These are phyloP conservation scores for Calidris pugnax DNA, from an alignment of 2,113 vertebrate genomes.

Conservation along the genomic window DNA sequence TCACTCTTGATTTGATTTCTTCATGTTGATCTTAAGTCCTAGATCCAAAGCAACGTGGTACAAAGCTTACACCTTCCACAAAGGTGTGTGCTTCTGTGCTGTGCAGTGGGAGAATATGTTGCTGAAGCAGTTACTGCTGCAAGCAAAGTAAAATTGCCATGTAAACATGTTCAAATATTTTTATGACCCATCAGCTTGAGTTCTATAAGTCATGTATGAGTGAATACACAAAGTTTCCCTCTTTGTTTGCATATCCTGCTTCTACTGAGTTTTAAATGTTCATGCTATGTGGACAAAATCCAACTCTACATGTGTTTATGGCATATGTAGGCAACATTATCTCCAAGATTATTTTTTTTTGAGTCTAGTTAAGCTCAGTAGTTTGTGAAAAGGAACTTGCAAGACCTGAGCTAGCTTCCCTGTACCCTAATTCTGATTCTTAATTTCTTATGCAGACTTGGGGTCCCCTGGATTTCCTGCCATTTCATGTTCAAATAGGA, in stretches of 20 bases:
- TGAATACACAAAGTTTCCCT: slow-evolving; percentile 55
- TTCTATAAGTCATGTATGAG: slow-evolving; percentile 70
- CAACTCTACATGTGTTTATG: slow-evolving; percentile 51
- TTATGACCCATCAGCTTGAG: slow-evolving; percentile 68
- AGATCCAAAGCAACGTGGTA: not conserved
- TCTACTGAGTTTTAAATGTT: slow-evolving; percentile 73
- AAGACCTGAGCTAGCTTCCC: not conserved
- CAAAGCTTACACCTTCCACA: not conserved
- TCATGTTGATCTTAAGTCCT: not conserved
- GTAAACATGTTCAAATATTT: slow-evolving; percentile 70
- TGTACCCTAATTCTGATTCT: not conserved
- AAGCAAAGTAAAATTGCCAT: slow-evolving; percentile 53
- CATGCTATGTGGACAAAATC: slow-evolving; percentile 67
- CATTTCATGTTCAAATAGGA: not conserved
- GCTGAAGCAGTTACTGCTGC: slow-evolving; percentile 17
- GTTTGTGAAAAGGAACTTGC: not conserved
- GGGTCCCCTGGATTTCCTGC: not conserved
- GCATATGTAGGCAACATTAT: slow-evolving; percentile 46
- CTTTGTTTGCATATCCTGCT: slow-evolving; percentile 70
- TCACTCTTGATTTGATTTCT: not conserved
- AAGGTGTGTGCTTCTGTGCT: not conserved
- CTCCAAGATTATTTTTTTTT: slow-evolving; percentile 42
- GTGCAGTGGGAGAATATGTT: not conserved
- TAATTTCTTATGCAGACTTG: not conserved
- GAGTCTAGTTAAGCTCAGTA: not conserved